Base-by-base conservation (phyloP, 1,140 invertebrate species). In the Micrasema longulum region DNA sequence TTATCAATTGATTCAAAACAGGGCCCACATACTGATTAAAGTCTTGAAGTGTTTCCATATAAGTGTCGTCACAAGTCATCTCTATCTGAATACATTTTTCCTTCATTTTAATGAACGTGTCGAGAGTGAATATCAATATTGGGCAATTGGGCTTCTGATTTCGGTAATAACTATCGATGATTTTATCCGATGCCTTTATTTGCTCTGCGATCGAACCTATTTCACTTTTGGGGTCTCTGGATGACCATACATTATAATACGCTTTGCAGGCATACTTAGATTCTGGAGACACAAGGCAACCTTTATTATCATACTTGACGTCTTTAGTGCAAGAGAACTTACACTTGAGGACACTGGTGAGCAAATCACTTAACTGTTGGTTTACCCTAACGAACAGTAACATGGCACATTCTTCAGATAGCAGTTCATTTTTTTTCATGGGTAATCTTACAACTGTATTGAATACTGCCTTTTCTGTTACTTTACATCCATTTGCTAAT, bases 201-300 rank as follows among this genome's bases (percentile, higher is more conserved):
- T 60, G 35, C 12, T 60, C 55, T 7, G 26, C 14, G 16, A 60
- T 41, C 2, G 55, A 18, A 10, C 18, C 7, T 47, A 6, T 55
- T 31, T 1, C 22, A 55, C 23, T 41, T 18, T 64, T 64, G 7
- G 22, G n/a, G 22, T 26, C 47, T 47, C 60, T 45, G 20, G 38
- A 47, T 12, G 60, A 12, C 60, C 60, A 64, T 20, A 64, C 20
- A 47, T 64, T 47, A 23, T 22, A 64, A 26, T 23, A 47, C 3
- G 22, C 41, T 31, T 45, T 31, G 11, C 60, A 64, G 22, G 22
- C 0, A n/a, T 64, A 64, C 22, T 47, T 45, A 23, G 43, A 22
- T 7, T 45, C 7, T 0, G 60, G 43, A 43, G 43, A 26, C 0
- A 22, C 0, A n/a, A 45, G 20, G 12, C 36, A 20, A 9, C 43